Percentiles rank a stretch among this genome's conserved stretches.
phyloP scores from a whole-genome alignment of 2,797 vertebrate genomes.

The Acrossocheilus wenchowensis region DNA sequence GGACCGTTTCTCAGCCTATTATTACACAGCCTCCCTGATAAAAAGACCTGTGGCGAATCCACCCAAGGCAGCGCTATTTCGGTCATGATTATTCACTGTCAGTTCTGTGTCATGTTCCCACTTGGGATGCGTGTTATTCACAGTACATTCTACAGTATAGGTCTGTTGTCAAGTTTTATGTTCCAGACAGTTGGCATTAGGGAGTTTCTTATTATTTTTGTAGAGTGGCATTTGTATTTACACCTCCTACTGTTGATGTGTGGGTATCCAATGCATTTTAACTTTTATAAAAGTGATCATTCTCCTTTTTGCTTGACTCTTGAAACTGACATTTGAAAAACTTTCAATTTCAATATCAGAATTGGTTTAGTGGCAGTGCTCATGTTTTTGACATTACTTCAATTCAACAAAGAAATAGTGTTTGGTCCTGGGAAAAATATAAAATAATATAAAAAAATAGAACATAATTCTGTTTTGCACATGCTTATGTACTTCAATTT shows the following conservation, averaged over 20 bases:
- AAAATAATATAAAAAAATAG: neutral
- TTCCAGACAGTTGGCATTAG: neutral
- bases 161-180: slow-evolving; percentile 20
- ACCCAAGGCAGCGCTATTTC: slow-evolving; percentile 7
- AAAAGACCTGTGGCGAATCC: slow-evolving; percentile 28
- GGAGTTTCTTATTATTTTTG: slow-evolving; percentile 31
- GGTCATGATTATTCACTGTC: slow-evolving; percentile 28
- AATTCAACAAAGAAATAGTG: neutral
- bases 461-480: neutral
- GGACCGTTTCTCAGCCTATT: slow-evolving; percentile 17
- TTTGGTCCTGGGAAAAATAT: neutral
- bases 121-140: slow-evolving; percentile 11
- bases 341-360: neutral
- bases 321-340: slow-evolving; percentile 1
- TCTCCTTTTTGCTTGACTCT: slow-evolving; percentile 12
- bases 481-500: neutral
- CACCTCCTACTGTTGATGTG: slow-evolving; percentile 6
- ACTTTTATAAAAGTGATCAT: slow-evolving; percentile 31
- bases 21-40: slow-evolving; percentile 10
- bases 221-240: neutral
- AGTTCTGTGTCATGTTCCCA: slow-evolving; percentile 26
- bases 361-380: neutral
- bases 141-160: slow-evolving; percentile 14
- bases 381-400: slow-evolving; percentile 1
- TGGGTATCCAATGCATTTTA: neutral